Evolutionary conservation across 2,113 vertebrate species (phyloP).

Genomic region (Panthera leo): DNA sequence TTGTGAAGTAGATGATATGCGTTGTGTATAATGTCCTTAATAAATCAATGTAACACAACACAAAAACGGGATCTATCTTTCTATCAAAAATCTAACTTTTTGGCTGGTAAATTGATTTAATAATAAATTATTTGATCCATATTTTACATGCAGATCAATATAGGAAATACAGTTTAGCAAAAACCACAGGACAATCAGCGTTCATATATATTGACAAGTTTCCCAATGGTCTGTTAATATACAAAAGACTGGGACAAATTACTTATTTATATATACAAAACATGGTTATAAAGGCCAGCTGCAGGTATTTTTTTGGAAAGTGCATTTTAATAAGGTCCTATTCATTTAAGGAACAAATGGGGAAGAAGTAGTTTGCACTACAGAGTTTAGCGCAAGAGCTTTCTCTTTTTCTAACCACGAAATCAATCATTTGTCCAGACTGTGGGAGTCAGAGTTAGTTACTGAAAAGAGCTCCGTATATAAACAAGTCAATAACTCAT

Average conservation of each 20-base stretch:
- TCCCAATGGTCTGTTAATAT: constrained; percentile 85
- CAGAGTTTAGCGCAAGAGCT: constrained; percentile 88
- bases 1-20: not conserved
- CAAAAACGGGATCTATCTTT: not conserved
- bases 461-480: constrained; percentile 91
- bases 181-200: constrained; percentile 77
- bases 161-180: constrained; percentile 75
- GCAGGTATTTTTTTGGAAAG: constrained; percentile 91
- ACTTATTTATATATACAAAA: constrained; percentile 92
- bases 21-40: not conserved
- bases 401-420: constrained; percentile 87
- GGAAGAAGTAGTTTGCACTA: constrained; percentile 88
- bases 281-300: constrained; percentile 89
- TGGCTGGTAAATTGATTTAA: constrained; percentile 30
- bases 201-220: constrained; percentile 85
- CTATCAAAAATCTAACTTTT: constrained; percentile 20
- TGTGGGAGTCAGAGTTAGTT: constrained; percentile 90
- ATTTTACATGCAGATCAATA: constrained; percentile 71
- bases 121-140: constrained; percentile 55
- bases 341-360: constrained; percentile 89
- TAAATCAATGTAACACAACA: not conserved
- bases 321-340: constrained; percentile 92
- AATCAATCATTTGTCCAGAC: constrained; percentile 94
- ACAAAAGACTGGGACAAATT: constrained; percentile 91
- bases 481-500: constrained; percentile 96